Evolutionary conservation across 2,113 vertebrate species (phyloP), one percentile per base, ranked within the genome.

Genomic region (Oreamnos americanus): DNA sequence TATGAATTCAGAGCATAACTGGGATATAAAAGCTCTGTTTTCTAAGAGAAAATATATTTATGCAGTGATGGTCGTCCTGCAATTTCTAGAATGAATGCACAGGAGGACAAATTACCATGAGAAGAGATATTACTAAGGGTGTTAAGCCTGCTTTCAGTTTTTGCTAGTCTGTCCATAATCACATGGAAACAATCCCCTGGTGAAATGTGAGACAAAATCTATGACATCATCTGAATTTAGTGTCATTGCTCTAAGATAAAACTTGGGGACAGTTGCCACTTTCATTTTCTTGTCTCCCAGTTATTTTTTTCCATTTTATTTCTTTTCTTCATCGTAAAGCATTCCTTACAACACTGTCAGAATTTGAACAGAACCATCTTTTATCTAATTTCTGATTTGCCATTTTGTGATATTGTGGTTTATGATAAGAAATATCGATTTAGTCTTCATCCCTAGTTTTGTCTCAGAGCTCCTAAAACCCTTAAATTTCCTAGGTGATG

Each of bases 21-120:
- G 87, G 95, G 81, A 95, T 86, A 47, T 87, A 97, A 81, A 98
- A 84, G 39, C 94, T 51, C 43, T 89, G 62, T 87, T 96, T 36
- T 90, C 47, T 86, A 96, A 97, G 96, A 88, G 91, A 97, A 98
- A 97, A 97, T 90, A 26, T 53, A 67, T 97, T 96, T 98, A 81
- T 86, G 88, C 78, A 13, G 60, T 91, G 97, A 96, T 43, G 85
- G 33, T n/a, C 94, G 53, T 47, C n/a, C 36, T 86, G 62, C 39
- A 96, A 92, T 95, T 58, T 98, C 71, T 90, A 97, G 97, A 98
- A 98, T 71, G 95, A 98, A 90, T 94, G 67, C 90, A 90, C 30
- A 89, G 91, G 97, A 96, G 95, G 87, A 93, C 96, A 98, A 57
- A 98, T 97, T 84, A 78, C 78, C 23, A 76, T 2, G 91, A 97